Evolutionary conservation across 2,888 invertebrate species (phyloP), one percentile per base, ranked within the genome.

Genomic region (Ophraella communa): DNA sequence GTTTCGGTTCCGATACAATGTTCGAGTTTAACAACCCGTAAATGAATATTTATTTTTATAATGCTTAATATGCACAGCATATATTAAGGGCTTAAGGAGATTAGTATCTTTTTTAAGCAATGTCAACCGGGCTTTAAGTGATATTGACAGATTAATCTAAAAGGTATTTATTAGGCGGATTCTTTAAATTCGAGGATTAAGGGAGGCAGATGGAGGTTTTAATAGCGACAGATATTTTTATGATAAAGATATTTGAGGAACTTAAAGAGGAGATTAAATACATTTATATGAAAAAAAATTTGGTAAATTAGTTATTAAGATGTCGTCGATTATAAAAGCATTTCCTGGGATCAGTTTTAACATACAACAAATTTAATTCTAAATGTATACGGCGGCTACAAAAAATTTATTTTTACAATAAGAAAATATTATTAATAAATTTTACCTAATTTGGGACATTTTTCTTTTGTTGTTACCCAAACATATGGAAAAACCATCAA

Each of bases 101-200:
- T 64, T 47, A 58, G 64, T 59, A 64, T 64, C 58, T 64, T 35
- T 58, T 54, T 51, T 23, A 54, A 53, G 42, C 33, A 47, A 64
- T 42, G 58, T 59, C 59, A 64, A 54, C 58, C 27, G 30, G 33
- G 44, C 24, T 56, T 53, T 59, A 55, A 64, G 49, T 59, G 42
- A 54, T 58, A 64, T 64, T 64, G 64, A 64, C 64, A 64, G 64
- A 64, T 64, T 59, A 64, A 64, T 59, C 58, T 54, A 45, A 47
- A 54, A 17, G n/a, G 58, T 52, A 58, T 64, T 59, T 49, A 52
- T 57, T 27, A 42, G 23, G 27, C 27, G 53, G 64, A 64, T 54
- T 47, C 45, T 42, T 52, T 53, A 30, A n/a, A n/a, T 21, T 18
- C 52, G 10, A 18, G 45, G 24, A 42, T 54, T 10, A 18, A 33